A percentile compares a stretch with the other conserved stretches of the same genome.
Conservation (phyloP, 1,140 invertebrate species). For the Brachionus koreanus region DNA sequence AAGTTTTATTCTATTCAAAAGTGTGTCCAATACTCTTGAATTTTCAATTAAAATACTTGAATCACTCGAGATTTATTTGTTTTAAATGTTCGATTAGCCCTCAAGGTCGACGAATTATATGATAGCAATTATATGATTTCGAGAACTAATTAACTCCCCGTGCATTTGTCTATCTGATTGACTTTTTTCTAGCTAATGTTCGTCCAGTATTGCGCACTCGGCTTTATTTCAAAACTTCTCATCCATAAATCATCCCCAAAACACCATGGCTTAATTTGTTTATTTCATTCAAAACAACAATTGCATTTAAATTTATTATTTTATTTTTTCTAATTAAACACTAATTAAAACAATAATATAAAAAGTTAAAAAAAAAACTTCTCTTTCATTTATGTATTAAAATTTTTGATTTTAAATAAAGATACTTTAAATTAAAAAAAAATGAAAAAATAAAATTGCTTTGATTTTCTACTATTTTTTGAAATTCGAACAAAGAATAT, state of each 20-base stretch:
- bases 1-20: conserved; percentile 5
- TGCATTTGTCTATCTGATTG: conserved; percentile 1
- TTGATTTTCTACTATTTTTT: too few relatives aligned
- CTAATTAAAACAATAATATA: too few relatives aligned
- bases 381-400: too few relatives aligned
- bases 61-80: neutral
- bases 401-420: too few relatives aligned
- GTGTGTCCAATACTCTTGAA: neutral
- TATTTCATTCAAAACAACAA: neutral
- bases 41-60: neutral
- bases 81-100: neutral
- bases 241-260: neutral
- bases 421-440: too few relatives aligned
- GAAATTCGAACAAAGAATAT: too few relatives aligned
- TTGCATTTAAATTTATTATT: neutral
- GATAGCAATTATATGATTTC: conserved; percentile 3
- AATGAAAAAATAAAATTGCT: too few relatives aligned
- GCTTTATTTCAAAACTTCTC: conserved; percentile 1
- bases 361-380: too few relatives aligned
- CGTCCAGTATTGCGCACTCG: neutral
- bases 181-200: neutral
- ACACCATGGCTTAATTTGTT: neutral
- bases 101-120: neutral
- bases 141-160: neutral
- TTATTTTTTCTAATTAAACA: too few relatives aligned